phyloP scores from a whole-genome alignment of 2,888 invertebrate genomes.

The Napeogenes sylphis region DNA sequence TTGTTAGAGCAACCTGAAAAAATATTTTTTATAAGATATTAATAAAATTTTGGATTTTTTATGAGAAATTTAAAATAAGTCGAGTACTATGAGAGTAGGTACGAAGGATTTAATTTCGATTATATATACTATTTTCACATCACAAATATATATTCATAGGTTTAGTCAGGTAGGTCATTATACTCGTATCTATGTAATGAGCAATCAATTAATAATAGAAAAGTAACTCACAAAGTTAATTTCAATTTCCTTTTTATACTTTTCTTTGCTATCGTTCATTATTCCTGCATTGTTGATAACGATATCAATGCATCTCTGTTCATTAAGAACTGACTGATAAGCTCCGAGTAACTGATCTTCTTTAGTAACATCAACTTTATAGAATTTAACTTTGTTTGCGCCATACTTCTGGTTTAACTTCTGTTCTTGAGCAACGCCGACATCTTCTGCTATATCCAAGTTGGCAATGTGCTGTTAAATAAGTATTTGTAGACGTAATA shows the following conservation, averaged over 20 bases:
- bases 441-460: conserved; percentile 36
- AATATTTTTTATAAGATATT: no score
- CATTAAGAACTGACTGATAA: conserved; percentile 38
- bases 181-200: no score
- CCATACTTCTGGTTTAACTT: conserved; percentile 45
- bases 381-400: conserved; percentile 41
- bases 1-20: conserved; percentile 33
- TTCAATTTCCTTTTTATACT: conserved; percentile 44
- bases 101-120: neutral
- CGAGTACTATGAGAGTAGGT: no score
- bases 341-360: conserved; percentile 40
- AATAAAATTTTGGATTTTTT: no score
- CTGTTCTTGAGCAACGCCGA: conserved; percentile 39
- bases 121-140: neutral
- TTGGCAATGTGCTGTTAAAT: conserved; percentile 44
- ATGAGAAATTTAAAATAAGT: no score
- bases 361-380: conserved; percentile 50
- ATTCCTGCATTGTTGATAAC: conserved; percentile 54
- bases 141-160: no score
- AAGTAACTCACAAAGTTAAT: conserved; percentile 47
- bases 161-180: no score
- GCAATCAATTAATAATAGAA: neutral
- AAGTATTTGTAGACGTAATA: no score
- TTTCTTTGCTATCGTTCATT: conserved; percentile 43
- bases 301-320: conserved; percentile 44